Conservation (phyloP, 2,113 vertebrate genomes). For the Grammomys dolichurus region DNA sequence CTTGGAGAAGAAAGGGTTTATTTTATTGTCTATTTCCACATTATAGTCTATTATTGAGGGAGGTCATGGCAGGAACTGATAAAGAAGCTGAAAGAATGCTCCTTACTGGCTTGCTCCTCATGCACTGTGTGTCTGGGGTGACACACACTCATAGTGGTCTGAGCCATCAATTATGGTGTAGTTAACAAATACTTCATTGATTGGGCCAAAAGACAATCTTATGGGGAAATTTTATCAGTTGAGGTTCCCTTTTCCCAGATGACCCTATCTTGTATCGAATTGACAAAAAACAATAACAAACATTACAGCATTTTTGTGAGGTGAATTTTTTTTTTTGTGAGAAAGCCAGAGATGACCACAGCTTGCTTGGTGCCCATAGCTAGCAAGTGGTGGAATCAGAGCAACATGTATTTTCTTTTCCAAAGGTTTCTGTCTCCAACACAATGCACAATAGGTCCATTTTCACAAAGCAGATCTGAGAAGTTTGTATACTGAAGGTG, state of each 20-base stretch:
- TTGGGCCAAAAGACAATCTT: not conserved
- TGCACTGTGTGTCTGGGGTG: not conserved
- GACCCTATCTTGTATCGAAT: not conserved
- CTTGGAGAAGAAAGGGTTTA: not conserved
- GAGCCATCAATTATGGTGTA: not conserved
- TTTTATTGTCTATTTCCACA: not conserved
- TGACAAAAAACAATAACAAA: not conserved
- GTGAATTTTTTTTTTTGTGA: constrained; percentile 2
- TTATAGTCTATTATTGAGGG: not conserved
- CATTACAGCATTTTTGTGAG: not conserved
- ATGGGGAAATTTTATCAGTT: not conserved
- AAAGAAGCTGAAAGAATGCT: not conserved
- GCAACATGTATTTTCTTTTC: not conserved
- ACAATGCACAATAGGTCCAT: not conserved
- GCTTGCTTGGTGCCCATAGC: not conserved
- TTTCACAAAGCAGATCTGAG: not conserved
- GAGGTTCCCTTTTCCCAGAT: not conserved
- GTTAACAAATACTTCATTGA: not conserved
- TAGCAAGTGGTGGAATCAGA: not conserved
- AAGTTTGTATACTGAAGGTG: not conserved
- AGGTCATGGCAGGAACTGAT: not conserved
- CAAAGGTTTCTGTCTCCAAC: not conserved
- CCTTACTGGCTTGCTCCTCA: not conserved
- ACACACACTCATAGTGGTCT: not conserved
- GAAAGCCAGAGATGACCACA: not conserved